phyloP scores from a whole-genome alignment of 2,797 vertebrate species.

The Amniataba percoides region DNA sequence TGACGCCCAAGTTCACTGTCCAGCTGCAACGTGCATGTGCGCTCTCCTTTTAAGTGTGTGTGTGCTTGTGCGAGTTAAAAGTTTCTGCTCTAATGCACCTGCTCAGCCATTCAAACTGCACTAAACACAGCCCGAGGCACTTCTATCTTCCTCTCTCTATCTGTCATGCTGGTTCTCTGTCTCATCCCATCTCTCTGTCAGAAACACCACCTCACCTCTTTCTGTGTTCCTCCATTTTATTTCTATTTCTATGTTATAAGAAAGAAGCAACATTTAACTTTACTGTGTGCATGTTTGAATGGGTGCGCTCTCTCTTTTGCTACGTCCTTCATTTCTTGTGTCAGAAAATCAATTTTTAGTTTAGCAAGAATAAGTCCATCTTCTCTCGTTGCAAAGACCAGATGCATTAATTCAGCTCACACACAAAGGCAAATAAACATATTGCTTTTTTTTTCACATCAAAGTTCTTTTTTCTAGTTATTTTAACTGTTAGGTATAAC shows the following conservation, averaged over 20 bases:
- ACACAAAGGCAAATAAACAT: conserved; percentile 20
- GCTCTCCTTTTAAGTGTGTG: conserved; percentile 22
- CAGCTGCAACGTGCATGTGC: conserved; percentile 29
- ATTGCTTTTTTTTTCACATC: conserved; percentile 3
- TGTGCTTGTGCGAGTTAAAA: conserved; percentile 27
- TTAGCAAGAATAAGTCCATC: conserved; percentile 80
- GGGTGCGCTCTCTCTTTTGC: conserved; percentile 18
- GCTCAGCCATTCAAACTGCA: conserved; percentile 87
- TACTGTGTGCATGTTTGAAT: conserved; percentile 66
- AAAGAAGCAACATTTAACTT: conserved; percentile 64
- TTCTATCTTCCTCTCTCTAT: conserved; percentile 56
- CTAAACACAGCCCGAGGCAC: conserved; percentile 85
- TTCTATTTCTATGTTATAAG: conserved; percentile 31
- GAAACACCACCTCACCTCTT: conserved; percentile 35
- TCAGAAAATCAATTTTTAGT: conserved; percentile 94
- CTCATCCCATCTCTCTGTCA: conserved; percentile 39
- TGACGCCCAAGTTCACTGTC: conserved; percentile 19
- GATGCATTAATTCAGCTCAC: conserved; percentile 82
- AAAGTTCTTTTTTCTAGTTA: conserved; percentile 20
- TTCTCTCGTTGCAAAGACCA: conserved; percentile 61
- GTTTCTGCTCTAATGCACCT: conserved; percentile 77
- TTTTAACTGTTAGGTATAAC: not conserved
- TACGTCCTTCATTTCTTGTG: conserved; percentile 83
- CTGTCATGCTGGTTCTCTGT: conserved; percentile 34
- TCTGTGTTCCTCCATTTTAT: conserved; percentile 37